Conservation (phyloP, 2,113 vertebrate genomes). For the Brachirus orientalis region DNA sequence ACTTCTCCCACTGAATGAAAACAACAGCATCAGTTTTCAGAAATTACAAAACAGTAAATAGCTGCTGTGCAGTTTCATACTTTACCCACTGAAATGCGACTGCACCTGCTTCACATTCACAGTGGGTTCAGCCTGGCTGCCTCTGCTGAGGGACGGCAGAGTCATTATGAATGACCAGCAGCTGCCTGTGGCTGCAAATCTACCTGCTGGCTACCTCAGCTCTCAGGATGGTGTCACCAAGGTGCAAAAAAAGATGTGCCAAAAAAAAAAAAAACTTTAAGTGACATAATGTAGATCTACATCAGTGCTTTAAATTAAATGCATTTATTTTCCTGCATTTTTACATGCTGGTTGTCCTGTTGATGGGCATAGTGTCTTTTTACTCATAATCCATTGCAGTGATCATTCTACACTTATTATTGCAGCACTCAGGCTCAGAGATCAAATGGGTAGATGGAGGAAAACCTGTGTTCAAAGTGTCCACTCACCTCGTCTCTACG, state of each 20-base stretch:
- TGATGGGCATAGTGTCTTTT: background rate
- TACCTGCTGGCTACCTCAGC: constrained; percentile 90
- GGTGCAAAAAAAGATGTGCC: constrained; percentile 75
- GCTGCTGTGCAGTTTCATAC: background rate
- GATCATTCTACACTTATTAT: constrained; percentile 21
- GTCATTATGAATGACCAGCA: constrained; percentile 92
- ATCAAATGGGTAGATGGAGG: constrained; percentile 98
- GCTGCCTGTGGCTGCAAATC: constrained; percentile 88
- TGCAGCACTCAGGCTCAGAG: constrained; percentile 91
- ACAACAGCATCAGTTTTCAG: background rate
- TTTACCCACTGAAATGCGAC: background rate
- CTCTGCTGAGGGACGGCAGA: constrained; percentile 92
- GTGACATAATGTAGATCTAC: no score
- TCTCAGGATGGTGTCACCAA: constrained; percentile 87
- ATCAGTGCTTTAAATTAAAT: no score
- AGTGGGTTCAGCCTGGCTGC: constrained; percentile 97
- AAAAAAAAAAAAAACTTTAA: no score
- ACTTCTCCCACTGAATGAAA: background rate
- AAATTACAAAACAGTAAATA: no score
- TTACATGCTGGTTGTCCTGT: no score
- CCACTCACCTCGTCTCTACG: constrained; percentile 96
- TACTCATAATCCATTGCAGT: background rate
- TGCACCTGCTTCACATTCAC: background rate
- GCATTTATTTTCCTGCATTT: no score
- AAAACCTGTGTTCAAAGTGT: constrained; percentile 90